Evolutionary conservation across 2,113 vertebrate genomes (phyloP), one percentile per base, ranked within the genome.

Genomic region (Lagenorhynchus albirostris): DNA sequence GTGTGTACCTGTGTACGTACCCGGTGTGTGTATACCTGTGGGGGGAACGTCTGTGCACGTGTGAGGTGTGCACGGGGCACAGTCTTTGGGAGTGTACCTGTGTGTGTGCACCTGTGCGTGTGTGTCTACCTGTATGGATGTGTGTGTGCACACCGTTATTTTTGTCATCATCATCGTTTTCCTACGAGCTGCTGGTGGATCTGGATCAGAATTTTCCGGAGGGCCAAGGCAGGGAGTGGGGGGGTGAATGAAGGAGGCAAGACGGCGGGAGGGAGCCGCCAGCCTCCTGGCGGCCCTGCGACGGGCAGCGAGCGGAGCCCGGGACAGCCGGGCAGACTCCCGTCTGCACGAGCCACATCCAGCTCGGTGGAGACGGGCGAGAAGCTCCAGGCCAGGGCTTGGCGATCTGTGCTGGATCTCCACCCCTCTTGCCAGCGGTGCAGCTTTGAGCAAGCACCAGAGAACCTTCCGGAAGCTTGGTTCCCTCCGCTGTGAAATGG

Each of bases 331-430:
- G 17, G 33, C 38, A 14, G 38, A 25, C 5, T 6, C 18, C 38
- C 1, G 0, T 29, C 41, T 38, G 58, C 36, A n/a, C 50, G 73
- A 85, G 23, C 86, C 10, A 0, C 0, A 0, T 4, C 31, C 47
- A 31, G 38, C n/a, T 81, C 14, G 0, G 20, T 44, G 67, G 44
- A 68, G 25, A 74, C 2, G 82, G 65, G 67, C 9, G 1, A 29
- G 63, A 62, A 25, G 11, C 29, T 8, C 8, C 33, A 13, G 29
- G 53, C 31, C 8, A 18, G 29, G 15, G 20, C 5, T 31, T 8
- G 10, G 11, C 0, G 0, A 33, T n/a, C 21, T n/a, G 21, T 44
- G 44, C 67, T 31, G 67, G 41, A 13, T 53, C 38, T 38, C 33
- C 2, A 25, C 55, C 20, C 8, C 7, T 55, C 55, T 29, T 47